Conservation (phyloP, 2,888 invertebrate species). For the Protodeltote pygarga region DNA sequence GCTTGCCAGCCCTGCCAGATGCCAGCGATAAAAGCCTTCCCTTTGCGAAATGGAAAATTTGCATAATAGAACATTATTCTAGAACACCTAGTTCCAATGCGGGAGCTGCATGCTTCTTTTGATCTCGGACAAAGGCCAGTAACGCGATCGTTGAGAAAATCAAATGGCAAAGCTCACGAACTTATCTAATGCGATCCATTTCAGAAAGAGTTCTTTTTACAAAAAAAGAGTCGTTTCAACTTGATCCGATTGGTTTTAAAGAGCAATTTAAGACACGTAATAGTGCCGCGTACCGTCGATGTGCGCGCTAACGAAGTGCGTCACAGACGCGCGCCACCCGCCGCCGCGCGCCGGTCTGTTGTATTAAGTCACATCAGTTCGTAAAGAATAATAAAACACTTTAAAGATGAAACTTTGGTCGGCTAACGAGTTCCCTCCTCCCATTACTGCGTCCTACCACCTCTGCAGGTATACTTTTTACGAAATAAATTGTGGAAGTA, state of each 20-base stretch:
- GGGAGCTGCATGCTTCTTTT: constrained; percentile 38
- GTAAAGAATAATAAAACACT: constrained; percentile 52
- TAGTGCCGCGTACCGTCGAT: not conserved
- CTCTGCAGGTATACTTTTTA: constrained; percentile 23
- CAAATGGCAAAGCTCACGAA: constrained; percentile 29
- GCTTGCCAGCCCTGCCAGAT: constrained; percentile 28
- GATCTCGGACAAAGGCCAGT: constrained; percentile 54
- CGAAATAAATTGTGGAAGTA: constrained; percentile 40
- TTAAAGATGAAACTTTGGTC: constrained; percentile 47
- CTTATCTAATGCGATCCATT: constrained; percentile 46
- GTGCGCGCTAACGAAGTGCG: constrained; percentile 1
- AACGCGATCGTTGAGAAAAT: constrained; percentile 39
- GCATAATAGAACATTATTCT: constrained; percentile 47
- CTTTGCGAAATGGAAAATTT: constrained; percentile 46
- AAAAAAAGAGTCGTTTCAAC: constrained; percentile 32
- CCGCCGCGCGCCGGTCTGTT: too few relatives aligned
- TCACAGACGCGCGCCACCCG: not conserved
- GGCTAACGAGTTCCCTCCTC: constrained; percentile 47
- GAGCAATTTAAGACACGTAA: constrained; percentile 9
- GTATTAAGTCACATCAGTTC: constrained; percentile 36
- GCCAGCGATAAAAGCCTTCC: constrained; percentile 24
- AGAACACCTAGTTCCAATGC: constrained; percentile 18
- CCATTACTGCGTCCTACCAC: constrained; percentile 22
- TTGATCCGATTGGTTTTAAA: constrained; percentile 24
- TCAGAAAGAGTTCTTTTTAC: constrained; percentile 23